Base-by-base conservation (phyloP, 2,797 vertebrate species). In the Sphenopsis melanotis region DNA sequence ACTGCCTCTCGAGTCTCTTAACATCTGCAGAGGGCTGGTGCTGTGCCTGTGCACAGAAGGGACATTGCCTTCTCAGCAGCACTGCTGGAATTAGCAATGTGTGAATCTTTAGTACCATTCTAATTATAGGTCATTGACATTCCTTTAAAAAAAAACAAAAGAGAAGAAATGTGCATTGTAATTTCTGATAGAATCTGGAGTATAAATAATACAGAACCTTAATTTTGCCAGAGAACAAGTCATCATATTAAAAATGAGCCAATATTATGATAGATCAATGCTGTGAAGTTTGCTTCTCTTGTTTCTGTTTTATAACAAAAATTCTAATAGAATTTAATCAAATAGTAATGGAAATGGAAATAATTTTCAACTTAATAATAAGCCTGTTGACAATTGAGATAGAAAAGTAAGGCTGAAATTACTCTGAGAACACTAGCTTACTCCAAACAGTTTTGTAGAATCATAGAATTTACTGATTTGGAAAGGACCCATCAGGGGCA, bases 251-350 rank as follows among this genome's bases (percentile, higher is more conserved):
- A 76, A 93, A 91, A 42, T 36, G 50, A 91, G n/a, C 19, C 36
- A 59, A 29, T 60, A 42, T 66, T 44, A 32, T 66, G 41, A 53
- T 15, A 89, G 16, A 70, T 75, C 60, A 49, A 10, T 83, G 53
- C 69, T 75, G 32, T 71, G 64, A 89, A 71, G 9, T 89, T 64
- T 87, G 20, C 56, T 36, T 71, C 47, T 83, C 42, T 81, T 89
- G 46, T 39, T 92, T 91, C 53, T 65, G 26, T 72, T 81, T 82
- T 19, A 57, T 57, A 70, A 36, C 36, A 91, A 60, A 89, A 87
- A 44, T 49, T 83, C 29, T 32, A 61, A 24, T n/a, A 37, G 36
- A 9, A 56, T 89, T 69, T 91, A 91, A 74, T 60, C 39, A 70
- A 68, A 76, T 57, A 22, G 20, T 56, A 82, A 47, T 74, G 24